These are phyloP conservation scores for Lycophotia porphyrea DNA, from an alignment of 2,888 invertebrate species.

Conservation along the genomic window DNA sequence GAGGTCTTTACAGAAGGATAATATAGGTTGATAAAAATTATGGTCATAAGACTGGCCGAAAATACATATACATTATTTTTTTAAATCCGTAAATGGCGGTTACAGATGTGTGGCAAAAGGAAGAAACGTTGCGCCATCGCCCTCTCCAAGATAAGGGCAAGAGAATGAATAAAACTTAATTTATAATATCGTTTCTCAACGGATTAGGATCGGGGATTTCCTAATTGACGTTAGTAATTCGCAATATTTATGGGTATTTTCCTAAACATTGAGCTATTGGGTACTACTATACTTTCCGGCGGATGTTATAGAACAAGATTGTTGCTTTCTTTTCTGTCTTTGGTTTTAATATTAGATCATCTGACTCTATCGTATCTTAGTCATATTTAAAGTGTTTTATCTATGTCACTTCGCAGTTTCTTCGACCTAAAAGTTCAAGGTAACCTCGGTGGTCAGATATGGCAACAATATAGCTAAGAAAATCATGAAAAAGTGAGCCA, in stretches of 20 bases:
- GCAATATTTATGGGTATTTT: conserved; percentile 30
- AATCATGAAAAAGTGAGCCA: conserved; percentile 38
- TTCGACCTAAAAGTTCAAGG: conserved; percentile 34
- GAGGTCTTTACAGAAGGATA: neutral
- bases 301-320: neutral
- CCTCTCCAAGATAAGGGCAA: neutral
- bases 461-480: conserved; percentile 4
- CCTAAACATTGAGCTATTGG: neutral
- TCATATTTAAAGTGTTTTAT: conserved; percentile 12
- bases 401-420: conserved; percentile 7
- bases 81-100: neutral
- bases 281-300: neutral
- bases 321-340: neutral
- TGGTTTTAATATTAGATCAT: conserved; percentile 1
- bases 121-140: neutral
- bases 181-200: conserved; percentile 19
- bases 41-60: neutral
- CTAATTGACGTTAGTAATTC: conserved; percentile 18
- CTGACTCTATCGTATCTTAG: neutral
- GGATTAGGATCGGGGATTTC: conserved; percentile 36
- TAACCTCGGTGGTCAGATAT: conserved; percentile 5
- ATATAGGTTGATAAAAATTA: neutral
- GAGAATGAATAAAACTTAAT: neutral
- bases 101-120: neutral
- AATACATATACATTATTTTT: neutral